These are phyloP conservation scores for Neocrepidodera transversa DNA, from an alignment of 2,888 invertebrate genomes.

Conservation along the genomic window DNA sequence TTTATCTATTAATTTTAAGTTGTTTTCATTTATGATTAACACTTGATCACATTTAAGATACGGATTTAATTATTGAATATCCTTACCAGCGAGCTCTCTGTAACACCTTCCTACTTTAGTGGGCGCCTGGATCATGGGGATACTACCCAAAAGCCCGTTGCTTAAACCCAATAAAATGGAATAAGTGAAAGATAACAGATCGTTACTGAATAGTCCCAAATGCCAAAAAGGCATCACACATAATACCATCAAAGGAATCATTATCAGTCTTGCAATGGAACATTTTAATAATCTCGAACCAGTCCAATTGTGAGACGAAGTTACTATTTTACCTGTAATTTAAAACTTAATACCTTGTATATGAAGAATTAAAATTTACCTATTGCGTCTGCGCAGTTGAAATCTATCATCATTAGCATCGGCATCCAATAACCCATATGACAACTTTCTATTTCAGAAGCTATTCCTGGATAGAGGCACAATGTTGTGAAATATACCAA, in stretches of 20 bases:
- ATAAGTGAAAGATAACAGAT: slow-evolving; percentile 72
- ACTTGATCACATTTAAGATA: no score
- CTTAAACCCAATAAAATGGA: slow-evolving; percentile 78
- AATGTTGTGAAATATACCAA: slow-evolving; percentile 89
- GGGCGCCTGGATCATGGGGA: slow-evolving; percentile 93
- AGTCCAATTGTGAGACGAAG: slow-evolving; percentile 85
- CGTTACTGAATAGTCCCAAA: slow-evolving; percentile 67
- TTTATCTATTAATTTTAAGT: no score
- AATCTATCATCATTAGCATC: slow-evolving; percentile 86
- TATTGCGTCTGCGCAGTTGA: slow-evolving; percentile 85
- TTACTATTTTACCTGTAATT: slow-evolving; percentile 68
- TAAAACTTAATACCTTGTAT: not conserved
- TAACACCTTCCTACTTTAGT: slow-evolving; percentile 85
- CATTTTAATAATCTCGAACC: slow-evolving; percentile 78
- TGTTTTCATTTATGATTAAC: no score
- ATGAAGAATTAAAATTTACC: slow-evolving; percentile 61
- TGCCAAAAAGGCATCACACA: slow-evolving; percentile 74
- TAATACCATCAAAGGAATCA: slow-evolving; percentile 82
- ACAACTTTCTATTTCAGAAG: slow-evolving; percentile 87
- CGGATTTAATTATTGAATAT: no score
- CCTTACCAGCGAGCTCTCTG: slow-evolving; percentile 84
- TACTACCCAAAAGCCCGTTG: slow-evolving; percentile 88
- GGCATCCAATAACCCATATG: slow-evolving; percentile 89
- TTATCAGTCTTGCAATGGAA: slow-evolving; percentile 73
- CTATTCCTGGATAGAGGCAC: slow-evolving; percentile 88